Percentiles rank a stretch among this genome's conserved stretches.
Conservation (phyloP, 92 coral and sea anemone species). For the Pocillopora meandrina region DNA sequence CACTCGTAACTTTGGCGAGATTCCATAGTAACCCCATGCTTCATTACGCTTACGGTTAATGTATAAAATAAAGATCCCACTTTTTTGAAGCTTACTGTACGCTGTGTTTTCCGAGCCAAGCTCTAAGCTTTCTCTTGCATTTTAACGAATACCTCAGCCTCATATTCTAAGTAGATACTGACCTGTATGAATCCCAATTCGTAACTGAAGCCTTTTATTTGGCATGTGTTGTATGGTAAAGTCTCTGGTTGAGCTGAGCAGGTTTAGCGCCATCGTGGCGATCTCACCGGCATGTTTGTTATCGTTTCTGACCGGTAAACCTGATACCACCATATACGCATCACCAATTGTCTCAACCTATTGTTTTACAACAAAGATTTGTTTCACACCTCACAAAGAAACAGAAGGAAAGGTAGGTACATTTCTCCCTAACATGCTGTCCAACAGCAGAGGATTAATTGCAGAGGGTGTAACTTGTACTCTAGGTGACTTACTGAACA, state of each 20-base stretch:
- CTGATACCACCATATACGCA: conserved; percentile 93
- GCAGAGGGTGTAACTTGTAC: too few relatives aligned
- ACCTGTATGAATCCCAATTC: conserved; percentile 85
- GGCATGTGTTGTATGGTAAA: conserved; percentile 70
- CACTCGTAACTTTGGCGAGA: too few relatives aligned
- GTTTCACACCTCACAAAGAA: too few relatives aligned
- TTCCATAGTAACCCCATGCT: too few relatives aligned
- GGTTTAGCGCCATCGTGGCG: conserved; percentile 78
- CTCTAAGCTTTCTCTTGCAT: too few relatives aligned
- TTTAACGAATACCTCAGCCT: background rate
- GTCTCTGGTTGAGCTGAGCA: conserved; percentile 57
- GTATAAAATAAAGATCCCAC: too few relatives aligned
- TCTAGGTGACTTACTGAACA: too few relatives aligned
- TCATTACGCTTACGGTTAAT: too few relatives aligned
- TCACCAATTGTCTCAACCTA: conserved; percentile 93
- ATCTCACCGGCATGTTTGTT: conserved; percentile 81
- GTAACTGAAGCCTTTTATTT: conserved; percentile 63
- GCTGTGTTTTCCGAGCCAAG: too few relatives aligned
- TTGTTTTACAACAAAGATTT: background rate
- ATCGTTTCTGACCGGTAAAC: conserved; percentile 78
- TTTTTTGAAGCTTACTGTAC: too few relatives aligned
- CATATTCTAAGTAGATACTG: background rate
- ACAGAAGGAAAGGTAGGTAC: background rate
- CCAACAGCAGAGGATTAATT: too few relatives aligned
- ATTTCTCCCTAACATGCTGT: background rate